These are phyloP conservation scores for Amia ocellicauda DNA, from an alignment of 2,113 vertebrate genomes.

Conservation along the genomic window DNA sequence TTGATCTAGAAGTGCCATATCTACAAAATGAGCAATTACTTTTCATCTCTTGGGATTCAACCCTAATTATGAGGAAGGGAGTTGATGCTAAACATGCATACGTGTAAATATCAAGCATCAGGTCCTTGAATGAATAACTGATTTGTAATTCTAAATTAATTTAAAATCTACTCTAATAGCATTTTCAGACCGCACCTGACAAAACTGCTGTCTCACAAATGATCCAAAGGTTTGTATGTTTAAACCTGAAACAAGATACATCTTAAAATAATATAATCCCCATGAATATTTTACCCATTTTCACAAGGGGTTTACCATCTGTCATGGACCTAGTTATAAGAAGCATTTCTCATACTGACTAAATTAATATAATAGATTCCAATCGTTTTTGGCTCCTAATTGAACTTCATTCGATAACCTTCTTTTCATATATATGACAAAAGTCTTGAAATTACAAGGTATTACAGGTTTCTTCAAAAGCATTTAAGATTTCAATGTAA, in stretches of 20 bases:
- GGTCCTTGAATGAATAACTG: slow-evolving; percentile 42
- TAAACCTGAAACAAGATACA: neutral
- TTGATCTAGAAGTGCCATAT: slow-evolving; percentile 77
- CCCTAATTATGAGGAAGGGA: slow-evolving; percentile 67
- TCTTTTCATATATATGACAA: no score
- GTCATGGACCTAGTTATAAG: no score
- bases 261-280: neutral
- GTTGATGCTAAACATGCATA: slow-evolving; percentile 52
- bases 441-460: no score
- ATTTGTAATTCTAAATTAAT: slow-evolving; percentile 34
- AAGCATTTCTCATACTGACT: no score
- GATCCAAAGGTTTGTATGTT: neutral
- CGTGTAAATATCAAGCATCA: slow-evolving; percentile 63
- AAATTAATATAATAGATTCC: no score
- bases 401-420: no score
- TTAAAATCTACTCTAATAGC: neutral
- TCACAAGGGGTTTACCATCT: no score
- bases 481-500: no score
- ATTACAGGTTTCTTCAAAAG: no score
- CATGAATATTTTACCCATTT: no score
- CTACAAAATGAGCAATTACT: slow-evolving; percentile 90
- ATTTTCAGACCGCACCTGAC: neutral
- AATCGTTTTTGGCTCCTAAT: no score
- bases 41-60: slow-evolving; percentile 66
- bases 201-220: no score